Evolutionary conservation across 1,140 invertebrate species (phyloP), one percentile per base, ranked within the genome.

Genomic region (Drosophila kikkawai): DNA sequence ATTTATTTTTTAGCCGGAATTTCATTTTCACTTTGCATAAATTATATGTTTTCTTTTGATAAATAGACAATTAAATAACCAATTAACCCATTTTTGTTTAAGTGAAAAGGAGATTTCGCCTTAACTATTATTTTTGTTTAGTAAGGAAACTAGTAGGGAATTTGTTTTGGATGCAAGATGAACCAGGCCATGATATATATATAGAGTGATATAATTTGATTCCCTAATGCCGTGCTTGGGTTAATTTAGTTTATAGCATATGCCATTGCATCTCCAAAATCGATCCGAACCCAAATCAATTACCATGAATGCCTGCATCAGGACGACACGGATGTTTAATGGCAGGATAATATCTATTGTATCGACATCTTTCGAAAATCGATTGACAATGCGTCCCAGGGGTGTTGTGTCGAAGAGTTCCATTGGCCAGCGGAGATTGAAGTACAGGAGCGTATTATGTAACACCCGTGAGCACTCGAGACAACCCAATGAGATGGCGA

Each of bases 401-500:
- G 97, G 97, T 76, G 96, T 97, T 41, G 94, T 94, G 93, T 97
- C 96, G 93, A 97, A 97, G 93, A 97, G 97, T 69, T 94, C 94
- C 94, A 96, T 95, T 41, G 96, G 95, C 91, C 95, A 95, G 64
- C 93, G 94, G 71, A 97, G 87, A 76, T 96, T 93, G 82, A 94
- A 95, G 76, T 92, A 86, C 57, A 98, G 93, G 48, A 97, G 93
- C 57, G 68, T 75, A 39, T 90, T 79, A 92, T 97, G 96, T 82
- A 97, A 93, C 11, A 50, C 57, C 51, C 66, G 79, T 15, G 93
- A 86, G 58, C 92, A 91, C 61, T 84, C 71, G 50, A 93, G 80
- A 56, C 87, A 86, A 65, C 93, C 93, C 64, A 94, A 73, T 61
- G 93, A 92, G 61, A 94, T 80, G 55, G 81, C 75, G 39, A 94